Conservation (phyloP, 2,113 vertebrate genomes). For the Python bivittatus region DNA sequence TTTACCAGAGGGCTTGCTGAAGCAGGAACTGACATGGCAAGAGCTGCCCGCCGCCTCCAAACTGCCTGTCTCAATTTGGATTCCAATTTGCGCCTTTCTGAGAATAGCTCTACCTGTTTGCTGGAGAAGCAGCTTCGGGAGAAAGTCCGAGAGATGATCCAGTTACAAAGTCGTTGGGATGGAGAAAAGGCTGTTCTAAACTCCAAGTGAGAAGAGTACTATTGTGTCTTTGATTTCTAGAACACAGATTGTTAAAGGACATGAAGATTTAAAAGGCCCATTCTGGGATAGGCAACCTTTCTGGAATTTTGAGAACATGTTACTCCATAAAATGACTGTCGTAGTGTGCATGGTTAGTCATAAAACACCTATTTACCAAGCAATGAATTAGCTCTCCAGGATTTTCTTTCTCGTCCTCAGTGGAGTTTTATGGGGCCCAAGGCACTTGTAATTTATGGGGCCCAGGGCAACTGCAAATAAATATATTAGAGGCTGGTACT, state of each 20-base stretch:
- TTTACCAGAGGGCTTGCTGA: slow-evolving; percentile 76
- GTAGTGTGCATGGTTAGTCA: not conserved
- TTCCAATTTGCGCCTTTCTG: slow-evolving; percentile 56
- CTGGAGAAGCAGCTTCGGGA: slow-evolving; percentile 74
- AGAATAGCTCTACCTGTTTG: slow-evolving; percentile 50
- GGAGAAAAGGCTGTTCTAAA: slow-evolving; percentile 80
- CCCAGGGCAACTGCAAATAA: not conserved
- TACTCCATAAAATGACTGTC: not conserved
- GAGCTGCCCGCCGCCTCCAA: slow-evolving; percentile 66
- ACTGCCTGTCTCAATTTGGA: slow-evolving; percentile 76
- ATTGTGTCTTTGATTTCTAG: not conserved
- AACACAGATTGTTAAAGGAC: not conserved
- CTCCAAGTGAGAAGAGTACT: slow-evolving; percentile 72
- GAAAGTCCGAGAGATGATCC: slow-evolving; percentile 77
- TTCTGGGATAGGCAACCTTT: not conserved
- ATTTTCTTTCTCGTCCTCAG: not conserved
- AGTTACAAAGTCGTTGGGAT: slow-evolving; percentile 78
- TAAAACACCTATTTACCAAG: not conserved
- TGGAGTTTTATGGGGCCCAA: not conserved
- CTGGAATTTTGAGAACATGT: not conserved
- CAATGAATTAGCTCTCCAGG: not conserved
- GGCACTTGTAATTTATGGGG: not conserved
- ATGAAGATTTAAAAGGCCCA: not conserved
- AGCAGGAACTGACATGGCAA: slow-evolving; percentile 70
- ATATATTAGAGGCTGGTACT: not conserved